phyloP scores from a whole-genome alignment of 1,140 invertebrate genomes.

The Cherax quadricarinatus region DNA sequence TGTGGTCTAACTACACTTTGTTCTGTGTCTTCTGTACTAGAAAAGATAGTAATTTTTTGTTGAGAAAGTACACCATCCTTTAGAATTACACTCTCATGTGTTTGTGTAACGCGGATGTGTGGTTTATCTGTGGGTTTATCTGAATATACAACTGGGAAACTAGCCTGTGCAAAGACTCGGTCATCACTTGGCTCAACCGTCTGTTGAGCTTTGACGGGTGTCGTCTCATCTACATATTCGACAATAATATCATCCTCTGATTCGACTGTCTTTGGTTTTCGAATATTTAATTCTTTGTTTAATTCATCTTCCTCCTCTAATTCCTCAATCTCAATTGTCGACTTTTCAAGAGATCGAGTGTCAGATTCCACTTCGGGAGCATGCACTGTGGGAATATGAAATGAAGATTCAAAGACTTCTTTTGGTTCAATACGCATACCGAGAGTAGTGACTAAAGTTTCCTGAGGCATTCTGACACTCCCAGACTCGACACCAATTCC shows the following conservation, averaged over 20 bases:
- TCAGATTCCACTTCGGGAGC: conserved; percentile 52
- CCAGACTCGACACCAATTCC: conserved; percentile 49
- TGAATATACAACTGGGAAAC: conserved; percentile 7
- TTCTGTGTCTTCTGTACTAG: conserved; percentile 20
- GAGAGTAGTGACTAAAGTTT: conserved; percentile 33
- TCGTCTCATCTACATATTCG: conserved; percentile 25
- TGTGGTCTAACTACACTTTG: conserved; percentile 2
- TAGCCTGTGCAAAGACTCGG: conserved; percentile 24
- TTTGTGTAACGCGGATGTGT: conserved; percentile 7
- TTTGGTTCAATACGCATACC: conserved; percentile 21
- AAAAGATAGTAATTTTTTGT: conserved; percentile 27
- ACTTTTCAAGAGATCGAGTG: conserved; percentile 34
- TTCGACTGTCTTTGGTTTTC: conserved; percentile 35
- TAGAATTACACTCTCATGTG: conserved; percentile 17
- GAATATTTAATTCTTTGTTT: neutral
- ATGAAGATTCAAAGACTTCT: conserved; percentile 52
- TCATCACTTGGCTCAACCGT: neutral
- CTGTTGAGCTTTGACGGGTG: conserved; percentile 17
- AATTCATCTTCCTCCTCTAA: conserved; percentile 36
- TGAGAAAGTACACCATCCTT: conserved; percentile 36
- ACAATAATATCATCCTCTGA: conserved; percentile 14
- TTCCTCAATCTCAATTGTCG: conserved; percentile 43
- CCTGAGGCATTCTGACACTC: conserved; percentile 1
- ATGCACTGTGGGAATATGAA: conserved; percentile 44
- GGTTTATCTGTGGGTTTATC: neutral